Percentiles rank a stretch among this genome's conserved stretches.
These are phyloP conservation scores for Loripinus fragilis DNA, from an alignment of 2,888 invertebrate species.

Conservation along the genomic window DNA sequence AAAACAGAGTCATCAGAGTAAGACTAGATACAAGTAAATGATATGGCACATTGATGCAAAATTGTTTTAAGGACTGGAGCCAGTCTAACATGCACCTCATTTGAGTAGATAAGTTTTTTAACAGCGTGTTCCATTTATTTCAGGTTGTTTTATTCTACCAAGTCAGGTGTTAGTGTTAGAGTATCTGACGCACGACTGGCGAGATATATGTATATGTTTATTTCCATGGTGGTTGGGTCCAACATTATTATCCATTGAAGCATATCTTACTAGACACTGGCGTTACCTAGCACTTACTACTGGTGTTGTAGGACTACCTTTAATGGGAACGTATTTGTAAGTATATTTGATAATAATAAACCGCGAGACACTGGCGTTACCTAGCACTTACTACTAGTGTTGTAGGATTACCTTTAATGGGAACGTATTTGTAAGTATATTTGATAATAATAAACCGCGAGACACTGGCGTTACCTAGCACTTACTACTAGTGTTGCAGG, in stretches of 20 bases:
- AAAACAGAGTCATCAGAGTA: no score
- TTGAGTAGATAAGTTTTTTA: no score
- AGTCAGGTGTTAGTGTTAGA: constrained; percentile 72
- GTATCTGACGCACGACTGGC: constrained; percentile 71
- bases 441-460: constrained; percentile 54
- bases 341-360: no score
- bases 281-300: constrained; percentile 66
- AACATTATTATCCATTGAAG: constrained; percentile 68
- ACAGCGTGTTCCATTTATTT: constrained; percentile 5
- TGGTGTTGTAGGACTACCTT: constrained; percentile 59
- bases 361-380: constrained; percentile 71
- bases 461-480: constrained; percentile 73
- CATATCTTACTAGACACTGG: constrained; percentile 69
- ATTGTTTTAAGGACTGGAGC: no score
- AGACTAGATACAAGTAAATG: no score
- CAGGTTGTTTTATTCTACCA: constrained; percentile 69
- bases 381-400: constrained; percentile 63
- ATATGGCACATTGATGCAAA: no score
- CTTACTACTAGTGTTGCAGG: constrained; percentile 59
- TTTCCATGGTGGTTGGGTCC: constrained; percentile 73
- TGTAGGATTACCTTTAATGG: constrained; percentile 62
- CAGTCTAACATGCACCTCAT: no score
- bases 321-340: constrained; percentile 73
- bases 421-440: constrained; percentile 73
- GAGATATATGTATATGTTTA: constrained; percentile 72